Evolutionary conservation across 2,797 vertebrate genomes (phyloP), one percentile per base, ranked within the genome.

Genomic region (Microhierax caerulescens): DNA sequence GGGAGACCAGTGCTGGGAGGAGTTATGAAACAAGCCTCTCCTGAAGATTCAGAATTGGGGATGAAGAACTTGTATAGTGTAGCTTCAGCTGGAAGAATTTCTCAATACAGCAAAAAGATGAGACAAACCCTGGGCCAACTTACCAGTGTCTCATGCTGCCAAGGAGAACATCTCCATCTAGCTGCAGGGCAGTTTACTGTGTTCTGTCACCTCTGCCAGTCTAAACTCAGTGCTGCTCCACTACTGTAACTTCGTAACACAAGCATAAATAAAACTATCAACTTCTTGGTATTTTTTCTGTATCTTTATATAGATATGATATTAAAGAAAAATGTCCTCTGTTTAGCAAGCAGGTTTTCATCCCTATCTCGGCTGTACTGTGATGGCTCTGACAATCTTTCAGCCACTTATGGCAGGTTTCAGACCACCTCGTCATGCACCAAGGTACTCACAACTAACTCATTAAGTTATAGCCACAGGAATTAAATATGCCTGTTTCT

Each of bases 311-410:
- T 51, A 36, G 13, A 25, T 64, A 9, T 4, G 13, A 27, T 54
- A 23, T 41, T 90, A 84, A 90, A 74, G 30, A 53, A 85, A 73
- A 67, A 13, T 88, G 11, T 91, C 4, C 20, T 98, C 73, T 97
- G 47, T 96, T 93, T 88, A 99, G 99, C 93, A 68, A 50, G 99
- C 99, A 91, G 99, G 99, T 54, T 98, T 97, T 93, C 99, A 99
- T 94, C 98, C 99, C 2, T 99, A 98, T 94, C 96, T 99, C 2
- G 99, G 99, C 70, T 99, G 98, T 87, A 61, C 94, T 1, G 97
- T 99, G 95, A 98, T 98, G 98, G 92, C 79, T 53, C 91, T 99
- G 88, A 95, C 98, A 43, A 41, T 98, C 87, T 96, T 99, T 78
- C 99, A 99, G 80, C 97, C 97, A 25, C 92, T 99, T 80, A 97